Conservation (phyloP, 2,113 vertebrate genomes). For the Lota lota region DNA sequence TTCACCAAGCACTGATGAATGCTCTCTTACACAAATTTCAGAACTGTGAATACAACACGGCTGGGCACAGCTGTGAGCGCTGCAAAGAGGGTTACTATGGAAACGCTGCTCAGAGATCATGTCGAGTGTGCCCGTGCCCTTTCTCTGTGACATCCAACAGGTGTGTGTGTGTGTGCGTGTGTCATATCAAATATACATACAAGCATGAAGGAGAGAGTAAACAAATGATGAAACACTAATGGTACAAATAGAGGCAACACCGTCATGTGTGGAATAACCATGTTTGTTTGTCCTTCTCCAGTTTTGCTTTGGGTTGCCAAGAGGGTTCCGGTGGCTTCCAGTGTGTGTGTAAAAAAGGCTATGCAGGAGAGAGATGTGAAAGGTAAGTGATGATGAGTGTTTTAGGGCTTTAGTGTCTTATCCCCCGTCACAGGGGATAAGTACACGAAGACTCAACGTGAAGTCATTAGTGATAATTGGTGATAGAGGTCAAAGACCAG, state of each 20-base stretch:
- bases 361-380: constrained; percentile 81
- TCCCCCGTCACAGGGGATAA: not conserved
- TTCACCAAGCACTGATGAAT: too few species aligned
- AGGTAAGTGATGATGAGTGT: constrained; percentile 66
- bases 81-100: constrained; percentile 88
- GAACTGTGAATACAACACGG: constrained; percentile 86
- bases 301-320: constrained; percentile 85
- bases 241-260: not conserved
- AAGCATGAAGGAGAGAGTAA: not conserved
- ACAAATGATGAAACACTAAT: constrained; percentile 5
- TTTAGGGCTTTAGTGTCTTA: too few species aligned
- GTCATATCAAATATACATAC: not conserved
- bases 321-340: constrained; percentile 70
- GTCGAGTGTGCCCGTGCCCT: constrained; percentile 84
- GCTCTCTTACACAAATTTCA: constrained; percentile 45
- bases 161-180: constrained; percentile 56
- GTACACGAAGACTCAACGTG: not conserved
- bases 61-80: constrained; percentile 83
- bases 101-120: constrained; percentile 72
- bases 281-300: constrained; percentile 46
- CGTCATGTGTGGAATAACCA: not conserved
- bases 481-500: too few species aligned
- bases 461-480: too few species aligned
- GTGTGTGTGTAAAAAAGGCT: constrained; percentile 86
- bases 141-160: constrained; percentile 70